Evolutionary conservation across 2,888 invertebrate genomes (phyloP).

Genomic region (Agrotis ipsilon): DNA sequence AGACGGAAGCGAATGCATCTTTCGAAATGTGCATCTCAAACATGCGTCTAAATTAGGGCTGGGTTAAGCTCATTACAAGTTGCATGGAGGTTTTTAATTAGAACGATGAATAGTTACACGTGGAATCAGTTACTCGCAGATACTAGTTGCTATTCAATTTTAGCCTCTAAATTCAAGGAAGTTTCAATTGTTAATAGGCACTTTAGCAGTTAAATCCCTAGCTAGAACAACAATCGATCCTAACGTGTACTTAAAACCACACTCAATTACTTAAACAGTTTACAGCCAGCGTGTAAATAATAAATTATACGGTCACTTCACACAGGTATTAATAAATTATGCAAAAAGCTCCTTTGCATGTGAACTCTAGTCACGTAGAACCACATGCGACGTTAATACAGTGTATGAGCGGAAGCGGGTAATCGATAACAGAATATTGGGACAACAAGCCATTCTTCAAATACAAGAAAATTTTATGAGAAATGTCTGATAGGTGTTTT

Average conservation of each 20-base stretch:
- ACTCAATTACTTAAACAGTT: slow-evolving; percentile 52
- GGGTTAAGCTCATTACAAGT: slow-evolving; percentile 28
- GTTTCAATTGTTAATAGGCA: not conserved
- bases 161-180: not conserved
- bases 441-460: slow-evolving; percentile 1
- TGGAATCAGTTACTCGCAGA: not conserved
- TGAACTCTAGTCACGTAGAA: slow-evolving; percentile 67
- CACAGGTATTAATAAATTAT: slow-evolving; percentile 74
- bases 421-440: slow-evolving; percentile 37
- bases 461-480: not conserved
- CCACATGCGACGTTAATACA: slow-evolving; percentile 54
- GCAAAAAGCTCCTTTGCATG: slow-evolving; percentile 70
- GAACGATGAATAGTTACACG: not conserved
- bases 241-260: slow-evolving; percentile 3
- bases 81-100: slow-evolving; percentile 23
- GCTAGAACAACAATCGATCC: not conserved
- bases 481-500: not conserved
- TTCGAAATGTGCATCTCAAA: slow-evolving; percentile 45
- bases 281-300: slow-evolving; percentile 48
- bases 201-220: not conserved
- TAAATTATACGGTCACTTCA: slow-evolving; percentile 66
- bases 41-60: slow-evolving; percentile 31
- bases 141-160: not conserved
- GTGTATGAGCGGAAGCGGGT: slow-evolving; percentile 62
- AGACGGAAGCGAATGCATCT: slow-evolving; percentile 47